Percentiles rank a stretch among this genome's conserved stretches.
Evolutionary conservation across 2,888 invertebrate genomes (phyloP).

Genomic region (Catocala nupta): DNA sequence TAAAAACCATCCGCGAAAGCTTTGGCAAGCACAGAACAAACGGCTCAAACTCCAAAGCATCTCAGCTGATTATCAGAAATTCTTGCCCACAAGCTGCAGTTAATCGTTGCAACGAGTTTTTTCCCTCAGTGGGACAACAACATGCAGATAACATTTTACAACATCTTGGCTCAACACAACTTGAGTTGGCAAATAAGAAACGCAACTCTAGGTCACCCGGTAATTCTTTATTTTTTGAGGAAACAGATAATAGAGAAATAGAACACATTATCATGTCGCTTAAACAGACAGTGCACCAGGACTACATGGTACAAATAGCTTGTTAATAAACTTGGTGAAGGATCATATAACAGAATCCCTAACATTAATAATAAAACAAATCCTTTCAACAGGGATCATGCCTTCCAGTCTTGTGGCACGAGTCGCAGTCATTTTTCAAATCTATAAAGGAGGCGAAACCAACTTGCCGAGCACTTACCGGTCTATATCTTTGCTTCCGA

Average conservation of each 20-base stretch:
- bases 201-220: background rate
- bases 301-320: background rate
- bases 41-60: background rate
- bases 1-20: background rate
- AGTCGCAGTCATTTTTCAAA: background rate
- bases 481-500: too few relatives aligned
- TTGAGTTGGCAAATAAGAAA: background rate
- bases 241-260: background rate
- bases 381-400: background rate
- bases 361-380: background rate
- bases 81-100: background rate
- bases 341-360: background rate
- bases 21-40: conserved; percentile 4
- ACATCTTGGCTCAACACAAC: background rate
- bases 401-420: too few relatives aligned
- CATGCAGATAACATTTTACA: background rate
- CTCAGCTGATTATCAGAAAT: background rate
- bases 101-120: background rate
- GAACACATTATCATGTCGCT: too few relatives aligned
- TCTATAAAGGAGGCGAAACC: background rate
- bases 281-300: background rate
- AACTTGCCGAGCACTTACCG: background rate
- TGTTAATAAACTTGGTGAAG: background rate
- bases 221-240: background rate
- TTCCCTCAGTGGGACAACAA: background rate